Conservation (phyloP, 1,140 invertebrate species). For the Theocolax elegans region DNA sequence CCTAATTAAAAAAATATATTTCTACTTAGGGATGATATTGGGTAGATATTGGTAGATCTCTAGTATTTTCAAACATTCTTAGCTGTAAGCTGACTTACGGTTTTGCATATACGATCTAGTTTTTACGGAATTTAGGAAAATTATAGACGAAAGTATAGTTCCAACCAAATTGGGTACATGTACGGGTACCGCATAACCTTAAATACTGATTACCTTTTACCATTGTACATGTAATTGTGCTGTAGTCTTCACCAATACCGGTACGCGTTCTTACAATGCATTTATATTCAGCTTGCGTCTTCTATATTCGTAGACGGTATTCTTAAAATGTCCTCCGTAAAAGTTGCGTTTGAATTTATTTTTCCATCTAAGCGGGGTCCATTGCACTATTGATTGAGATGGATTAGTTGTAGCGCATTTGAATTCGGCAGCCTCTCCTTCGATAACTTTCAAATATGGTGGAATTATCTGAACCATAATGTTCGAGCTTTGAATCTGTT, state of each 20-base stretch:
- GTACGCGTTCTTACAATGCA: constrained; percentile 78
- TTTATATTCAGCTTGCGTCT: constrained; percentile 83
- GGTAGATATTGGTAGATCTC: no score
- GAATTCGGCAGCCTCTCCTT: constrained; percentile 82
- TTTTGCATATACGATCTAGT: no score
- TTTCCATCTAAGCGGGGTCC: constrained; percentile 73
- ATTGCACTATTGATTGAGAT: constrained; percentile 78
- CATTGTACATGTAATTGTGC: constrained; percentile 74
- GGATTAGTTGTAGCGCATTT: constrained; percentile 79
- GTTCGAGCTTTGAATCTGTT: constrained; percentile 64
- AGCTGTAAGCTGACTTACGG: no score
- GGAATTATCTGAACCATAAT: constrained; percentile 75
- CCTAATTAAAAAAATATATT: no score
- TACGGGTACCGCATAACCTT: no score
- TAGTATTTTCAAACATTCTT: no score
- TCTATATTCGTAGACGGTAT: constrained; percentile 71
- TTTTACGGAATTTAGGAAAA: no score
- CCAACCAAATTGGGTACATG: no score
- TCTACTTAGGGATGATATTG: no score
- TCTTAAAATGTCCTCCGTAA: constrained; percentile 70
- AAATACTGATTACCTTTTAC: no score
- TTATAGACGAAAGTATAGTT: no score
- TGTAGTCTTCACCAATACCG: constrained; percentile 69
- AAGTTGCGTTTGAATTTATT: constrained; percentile 69
- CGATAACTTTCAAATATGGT: constrained; percentile 73